Evolutionary conservation across 2,113 vertebrate genomes (phyloP).

Genomic region (Chelonoidis abingdonii): DNA sequence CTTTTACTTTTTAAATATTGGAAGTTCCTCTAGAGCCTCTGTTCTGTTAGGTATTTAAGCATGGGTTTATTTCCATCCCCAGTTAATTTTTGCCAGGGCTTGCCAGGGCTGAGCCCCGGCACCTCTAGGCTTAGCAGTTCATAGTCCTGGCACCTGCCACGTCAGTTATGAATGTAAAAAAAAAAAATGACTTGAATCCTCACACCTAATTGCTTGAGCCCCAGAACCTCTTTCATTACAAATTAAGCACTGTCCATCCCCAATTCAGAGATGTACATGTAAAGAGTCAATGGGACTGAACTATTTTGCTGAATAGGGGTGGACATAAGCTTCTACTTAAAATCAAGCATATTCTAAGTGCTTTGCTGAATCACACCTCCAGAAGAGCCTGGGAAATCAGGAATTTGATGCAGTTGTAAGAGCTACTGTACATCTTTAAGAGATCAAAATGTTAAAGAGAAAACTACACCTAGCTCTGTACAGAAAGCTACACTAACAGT

Average conservation of each 20-base stretch:
- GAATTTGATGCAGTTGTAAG: background rate
- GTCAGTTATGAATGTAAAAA: too few relatives aligned
- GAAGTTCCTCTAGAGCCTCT: background rate
- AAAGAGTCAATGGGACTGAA: background rate
- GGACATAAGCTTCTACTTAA: background rate
- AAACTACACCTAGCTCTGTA: background rate
- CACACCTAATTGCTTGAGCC: too few relatives aligned
- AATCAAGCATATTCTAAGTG: background rate
- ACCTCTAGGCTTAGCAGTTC: too few relatives aligned
- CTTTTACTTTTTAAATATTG: background rate
- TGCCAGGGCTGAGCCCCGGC: too few relatives aligned
- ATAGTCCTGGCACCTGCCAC: too few relatives aligned
- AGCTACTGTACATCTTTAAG: background rate
- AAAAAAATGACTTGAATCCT: too few relatives aligned
- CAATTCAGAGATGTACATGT: background rate
- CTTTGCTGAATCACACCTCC: background rate
- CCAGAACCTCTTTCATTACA: too few relatives aligned
- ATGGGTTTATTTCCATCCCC: background rate
- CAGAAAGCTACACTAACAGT: background rate
- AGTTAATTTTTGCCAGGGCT: background rate
- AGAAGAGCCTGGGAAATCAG: background rate
- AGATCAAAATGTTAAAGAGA: background rate
- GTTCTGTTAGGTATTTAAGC: background rate
- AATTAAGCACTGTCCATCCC: too few relatives aligned
- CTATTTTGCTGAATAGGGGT: background rate